Base-by-base conservation (phyloP, 37 sponge, comb jelly and placozoan species). In the Geodia barretti region DNA sequence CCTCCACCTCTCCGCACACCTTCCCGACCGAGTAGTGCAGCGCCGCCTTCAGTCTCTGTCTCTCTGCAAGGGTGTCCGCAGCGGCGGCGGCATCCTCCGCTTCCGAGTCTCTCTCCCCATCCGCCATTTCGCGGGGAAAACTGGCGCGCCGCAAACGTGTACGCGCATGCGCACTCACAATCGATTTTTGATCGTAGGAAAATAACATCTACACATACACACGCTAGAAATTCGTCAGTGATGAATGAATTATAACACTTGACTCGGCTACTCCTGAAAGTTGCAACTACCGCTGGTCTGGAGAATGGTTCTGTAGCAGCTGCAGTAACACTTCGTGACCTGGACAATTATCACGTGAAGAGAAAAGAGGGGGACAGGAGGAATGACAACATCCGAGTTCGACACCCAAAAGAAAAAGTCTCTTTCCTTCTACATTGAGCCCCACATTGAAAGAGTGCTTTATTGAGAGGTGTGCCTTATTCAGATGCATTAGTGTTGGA, bases 21-120 rank as follows among this genome's bases (percentile, higher is more conserved):
- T 74, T 62, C 1, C 94, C 94, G 8, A 93, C 76, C 8, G 83
- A 39, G 60, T 87, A 90, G 61, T 93, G 94, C 30, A 89, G 37
- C 19, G 94, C 94, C 0, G 94, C 94, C 58, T 93, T 93, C 63
- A 90, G 73, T 58, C 94, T 64, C 28, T 65, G 67, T 29, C 19
- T 31, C 32, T 65, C 32, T 9, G 67, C 67, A 21, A 47, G 14
- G 54, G 14, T 14, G 14, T 47, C n/a, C n/a, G n/a, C n/a, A n/a
- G n/a, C n/a, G n/a, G n/a, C n/a, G n/a, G n/a, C 7, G 11, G 54
- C 14, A 47, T 7, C 14, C 54, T 47, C 54, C 54, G 54, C 54
- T 14, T 14, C 54, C 54, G 54, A 47, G 11, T 14, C 54, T 47
- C 14, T 47, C 54, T 47, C n/a, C n/a, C n/a, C n/a, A n/a, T n/a